Evolutionary conservation across 2,113 vertebrate species (phyloP).

Genomic region (Gymnocephalus cernua): DNA sequence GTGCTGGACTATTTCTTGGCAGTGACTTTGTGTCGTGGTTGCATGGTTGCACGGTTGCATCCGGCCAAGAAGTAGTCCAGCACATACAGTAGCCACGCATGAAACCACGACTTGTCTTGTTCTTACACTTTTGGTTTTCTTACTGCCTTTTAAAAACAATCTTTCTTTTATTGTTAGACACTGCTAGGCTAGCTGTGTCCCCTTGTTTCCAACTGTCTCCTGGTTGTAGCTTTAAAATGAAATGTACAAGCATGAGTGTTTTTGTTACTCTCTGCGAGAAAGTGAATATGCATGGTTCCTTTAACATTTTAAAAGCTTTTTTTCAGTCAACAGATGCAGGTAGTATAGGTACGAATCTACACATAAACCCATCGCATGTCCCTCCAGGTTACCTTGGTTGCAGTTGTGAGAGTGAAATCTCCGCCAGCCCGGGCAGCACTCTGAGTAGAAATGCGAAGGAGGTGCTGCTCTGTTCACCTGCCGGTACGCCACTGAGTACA

Average conservation of each 20-base stretch:
- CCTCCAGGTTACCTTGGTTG: conserved; percentile 85
- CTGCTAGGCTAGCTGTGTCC: background rate
- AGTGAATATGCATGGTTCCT: background rate
- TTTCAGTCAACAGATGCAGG: background rate
- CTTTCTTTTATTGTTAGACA: background rate
- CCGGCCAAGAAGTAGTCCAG: background rate
- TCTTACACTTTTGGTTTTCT: background rate
- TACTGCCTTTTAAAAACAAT: background rate
- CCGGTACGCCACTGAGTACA: conserved; percentile 89
- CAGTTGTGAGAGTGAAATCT: conserved; percentile 83
- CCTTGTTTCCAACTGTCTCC: background rate
- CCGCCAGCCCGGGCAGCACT: conserved; percentile 93
- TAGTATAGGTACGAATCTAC: background rate
- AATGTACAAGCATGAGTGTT: background rate
- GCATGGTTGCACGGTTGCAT: background rate
- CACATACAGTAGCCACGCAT: background rate
- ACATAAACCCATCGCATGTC: background rate
- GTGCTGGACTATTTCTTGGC: conserved; percentile 5
- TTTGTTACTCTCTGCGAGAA: background rate
- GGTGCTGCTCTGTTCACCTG: conserved; percentile 72
- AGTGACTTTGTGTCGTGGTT: background rate
- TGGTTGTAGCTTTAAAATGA: background rate
- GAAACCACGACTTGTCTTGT: background rate
- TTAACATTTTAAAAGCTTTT: background rate
- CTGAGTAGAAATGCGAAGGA: conserved; percentile 52